Evolutionary conservation across 2,888 invertebrate species (phyloP).

Genomic region (Synergus umbraculus): DNA sequence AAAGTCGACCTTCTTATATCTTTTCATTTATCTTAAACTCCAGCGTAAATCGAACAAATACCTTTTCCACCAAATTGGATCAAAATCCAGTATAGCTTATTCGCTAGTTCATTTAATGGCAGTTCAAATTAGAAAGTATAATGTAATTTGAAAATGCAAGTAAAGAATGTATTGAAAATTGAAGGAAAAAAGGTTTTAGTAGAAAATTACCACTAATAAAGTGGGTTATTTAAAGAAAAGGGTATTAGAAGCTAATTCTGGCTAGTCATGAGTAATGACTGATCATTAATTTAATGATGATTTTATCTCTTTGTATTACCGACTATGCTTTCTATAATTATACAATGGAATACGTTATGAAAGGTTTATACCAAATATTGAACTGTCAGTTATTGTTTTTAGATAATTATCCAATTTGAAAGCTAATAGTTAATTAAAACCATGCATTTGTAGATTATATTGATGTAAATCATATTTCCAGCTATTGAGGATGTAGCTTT

Average conservation of each 20-base stretch:
- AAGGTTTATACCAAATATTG: neutral
- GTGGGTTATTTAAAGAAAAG: too few relatives aligned
- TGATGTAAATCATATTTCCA: neutral
- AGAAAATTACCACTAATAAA: too few relatives aligned
- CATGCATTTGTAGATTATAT: neutral
- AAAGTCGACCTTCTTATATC: slow-evolving; percentile 41
- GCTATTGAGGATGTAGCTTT: neutral
- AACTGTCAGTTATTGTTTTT: neutral
- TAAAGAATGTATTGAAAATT: too few relatives aligned
- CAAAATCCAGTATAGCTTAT: neutral
- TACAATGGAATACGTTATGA: neutral
- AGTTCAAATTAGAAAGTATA: too few relatives aligned
- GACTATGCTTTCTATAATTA: neutral
- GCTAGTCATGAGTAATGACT: too few relatives aligned
- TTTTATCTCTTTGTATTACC: neutral
- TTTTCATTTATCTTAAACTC: neutral
- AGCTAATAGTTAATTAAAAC: neutral
- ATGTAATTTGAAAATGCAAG: too few relatives aligned
- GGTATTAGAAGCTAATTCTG: too few relatives aligned
- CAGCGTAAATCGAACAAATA: neutral
- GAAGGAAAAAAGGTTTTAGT: too few relatives aligned
- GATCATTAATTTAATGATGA: too few relatives aligned
- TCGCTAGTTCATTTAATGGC: neutral
- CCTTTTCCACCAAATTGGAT: neutral
- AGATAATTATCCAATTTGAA: neutral